Evolutionary conservation across 2,797 vertebrate genomes (phyloP).

Genomic region (Toxotes lorentzi): DNA sequence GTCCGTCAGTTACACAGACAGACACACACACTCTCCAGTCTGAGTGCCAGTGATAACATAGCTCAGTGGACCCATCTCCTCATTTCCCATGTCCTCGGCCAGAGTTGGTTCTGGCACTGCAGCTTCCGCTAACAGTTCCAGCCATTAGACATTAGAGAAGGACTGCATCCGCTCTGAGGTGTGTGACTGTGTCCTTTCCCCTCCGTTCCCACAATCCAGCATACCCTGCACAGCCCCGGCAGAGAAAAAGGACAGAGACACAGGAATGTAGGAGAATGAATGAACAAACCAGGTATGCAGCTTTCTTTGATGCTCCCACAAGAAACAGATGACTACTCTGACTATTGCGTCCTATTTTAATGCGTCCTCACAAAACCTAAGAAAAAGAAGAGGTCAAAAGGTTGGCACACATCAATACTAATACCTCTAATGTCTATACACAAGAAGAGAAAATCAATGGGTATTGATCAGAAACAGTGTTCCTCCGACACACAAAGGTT

Average conservation of each 20-base stretch:
- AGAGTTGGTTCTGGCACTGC: slow-evolving; percentile 84
- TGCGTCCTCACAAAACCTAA: neutral
- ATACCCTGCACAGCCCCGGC: slow-evolving; percentile 16
- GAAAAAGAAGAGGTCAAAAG: slow-evolving; percentile 53
- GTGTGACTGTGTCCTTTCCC: slow-evolving; percentile 59
- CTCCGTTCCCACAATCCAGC: slow-evolving; percentile 77
- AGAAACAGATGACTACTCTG: neutral
- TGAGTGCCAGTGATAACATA: slow-evolving; percentile 79
- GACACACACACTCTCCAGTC: slow-evolving; percentile 65
- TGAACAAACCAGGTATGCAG: slow-evolving; percentile 20
- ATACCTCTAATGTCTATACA: slow-evolving; percentile 22
- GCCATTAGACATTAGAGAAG: slow-evolving; percentile 69
- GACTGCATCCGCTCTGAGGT: slow-evolving; percentile 62
- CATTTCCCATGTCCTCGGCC: slow-evolving; percentile 75
- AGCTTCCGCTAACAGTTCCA: slow-evolving; percentile 74
- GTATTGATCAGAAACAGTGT: slow-evolving; percentile 48
- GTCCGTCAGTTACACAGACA: slow-evolving; percentile 66
- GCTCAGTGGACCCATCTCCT: slow-evolving; percentile 69
- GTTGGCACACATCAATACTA: slow-evolving; percentile 41
- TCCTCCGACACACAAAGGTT: slow-evolving; percentile 23
- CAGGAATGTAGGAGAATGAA: neutral
- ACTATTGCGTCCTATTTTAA: neutral
- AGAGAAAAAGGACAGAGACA: slow-evolving; percentile 16
- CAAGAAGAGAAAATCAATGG: slow-evolving; percentile 39
- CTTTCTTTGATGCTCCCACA: neutral